Conservation (phyloP, 2,888 invertebrate genomes). For the Melipona beecheii region DNA sequence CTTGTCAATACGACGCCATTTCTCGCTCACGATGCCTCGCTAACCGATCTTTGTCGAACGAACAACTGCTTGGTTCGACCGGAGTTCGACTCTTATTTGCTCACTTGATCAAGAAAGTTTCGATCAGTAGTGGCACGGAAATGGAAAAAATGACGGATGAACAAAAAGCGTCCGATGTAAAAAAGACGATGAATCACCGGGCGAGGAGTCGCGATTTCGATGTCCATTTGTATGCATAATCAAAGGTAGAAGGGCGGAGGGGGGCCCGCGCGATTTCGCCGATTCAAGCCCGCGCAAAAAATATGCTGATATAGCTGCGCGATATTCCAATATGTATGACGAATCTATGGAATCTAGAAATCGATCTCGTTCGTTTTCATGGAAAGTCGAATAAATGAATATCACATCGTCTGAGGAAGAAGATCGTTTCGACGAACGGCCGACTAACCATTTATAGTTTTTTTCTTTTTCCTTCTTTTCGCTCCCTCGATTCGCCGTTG, state of each 20-base stretch:
- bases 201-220: background rate
- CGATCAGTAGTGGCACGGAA: background rate
- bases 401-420: background rate
- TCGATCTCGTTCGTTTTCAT: conserved; percentile 3
- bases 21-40: conserved; percentile 1
- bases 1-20: conserved; percentile 50
- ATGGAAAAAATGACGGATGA: background rate
- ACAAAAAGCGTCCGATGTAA: background rate
- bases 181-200: background rate
- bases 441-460: background rate
- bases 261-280: background rate
- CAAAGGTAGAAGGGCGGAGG: background rate
- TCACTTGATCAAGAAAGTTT: background rate
- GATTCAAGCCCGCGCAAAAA: background rate
- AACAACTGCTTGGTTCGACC: no score
- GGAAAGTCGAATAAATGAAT: conserved; percentile 3
- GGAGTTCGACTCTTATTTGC: background rate
- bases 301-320: conserved; percentile 2
- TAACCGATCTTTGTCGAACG: conserved; percentile 37
- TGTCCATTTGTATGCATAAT: background rate
- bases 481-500: background rate
- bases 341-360: background rate
- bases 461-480: background rate
- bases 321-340: background rate
- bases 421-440: background rate